Percentiles rank a stretch among this genome's conserved stretches.
phyloP scores from a whole-genome alignment of 2,113 vertebrate genomes.

The Ondatra zibethicus region DNA sequence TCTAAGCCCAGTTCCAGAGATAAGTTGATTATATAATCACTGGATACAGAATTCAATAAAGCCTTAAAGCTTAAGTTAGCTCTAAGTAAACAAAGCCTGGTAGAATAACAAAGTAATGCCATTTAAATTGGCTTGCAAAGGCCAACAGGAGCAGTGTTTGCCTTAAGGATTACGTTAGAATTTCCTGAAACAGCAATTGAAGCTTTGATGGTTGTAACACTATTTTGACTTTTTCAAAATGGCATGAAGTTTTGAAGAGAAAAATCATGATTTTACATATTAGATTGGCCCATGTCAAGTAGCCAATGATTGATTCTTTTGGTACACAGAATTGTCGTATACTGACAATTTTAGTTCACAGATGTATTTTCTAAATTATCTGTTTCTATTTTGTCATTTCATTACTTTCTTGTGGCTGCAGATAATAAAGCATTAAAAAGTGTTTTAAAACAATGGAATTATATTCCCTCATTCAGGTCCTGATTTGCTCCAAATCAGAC shows the following conservation, averaged over 20 bases:
- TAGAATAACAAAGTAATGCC: conserved; percentile 3
- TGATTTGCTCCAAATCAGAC: neutral
- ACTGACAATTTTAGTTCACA: neutral
- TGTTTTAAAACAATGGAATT: neutral
- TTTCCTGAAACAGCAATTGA: neutral
- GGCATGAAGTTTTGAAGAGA: neutral
- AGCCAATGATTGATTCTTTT: neutral
- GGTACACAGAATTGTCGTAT: neutral
- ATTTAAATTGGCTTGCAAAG: conserved; percentile 23
- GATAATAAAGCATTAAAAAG: neutral
- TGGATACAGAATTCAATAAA: conserved; percentile 36
- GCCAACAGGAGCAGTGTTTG: neutral
- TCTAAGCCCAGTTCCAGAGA: conserved; percentile 7
- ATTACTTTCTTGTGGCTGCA: neutral
- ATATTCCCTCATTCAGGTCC: neutral
- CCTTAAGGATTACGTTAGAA: conserved; percentile 15
- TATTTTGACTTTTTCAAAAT: neutral
- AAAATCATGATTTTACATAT: neutral
- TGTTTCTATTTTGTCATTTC: neutral
- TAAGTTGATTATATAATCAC: conserved; percentile 4
- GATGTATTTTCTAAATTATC: conserved; percentile 2
- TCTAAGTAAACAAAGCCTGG: conserved; percentile 19
- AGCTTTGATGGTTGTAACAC: neutral
- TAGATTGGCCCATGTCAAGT: neutral
- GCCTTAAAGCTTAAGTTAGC: conserved; percentile 37